A percentile compares a stretch with the other conserved stretches of the same genome.
Evolutionary conservation across 2,888 invertebrate species (phyloP).

Genomic region (Cylindroiulus punctatus): DNA sequence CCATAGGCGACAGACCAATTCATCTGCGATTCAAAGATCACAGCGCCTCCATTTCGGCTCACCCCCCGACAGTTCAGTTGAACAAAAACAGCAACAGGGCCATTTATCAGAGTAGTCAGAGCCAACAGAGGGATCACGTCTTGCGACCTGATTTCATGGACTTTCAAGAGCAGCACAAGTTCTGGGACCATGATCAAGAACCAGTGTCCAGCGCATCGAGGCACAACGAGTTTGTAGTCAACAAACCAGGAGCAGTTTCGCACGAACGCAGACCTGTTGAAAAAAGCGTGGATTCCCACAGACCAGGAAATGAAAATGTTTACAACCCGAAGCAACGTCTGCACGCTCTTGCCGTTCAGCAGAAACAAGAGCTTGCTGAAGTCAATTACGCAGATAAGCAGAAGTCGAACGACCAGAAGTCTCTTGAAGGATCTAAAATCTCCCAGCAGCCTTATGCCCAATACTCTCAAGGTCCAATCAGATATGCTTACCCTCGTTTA

Average conservation of each 20-base stretch:
- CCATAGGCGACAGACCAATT: not conserved
- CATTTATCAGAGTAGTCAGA: not conserved
- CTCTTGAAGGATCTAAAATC: not conserved
- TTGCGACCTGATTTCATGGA: not conserved
- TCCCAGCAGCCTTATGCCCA: slow-evolving; percentile 30
- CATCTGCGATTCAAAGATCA: not conserved
- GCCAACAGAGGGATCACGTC: not conserved
- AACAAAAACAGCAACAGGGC: not conserved
- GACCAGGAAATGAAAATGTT: not conserved
- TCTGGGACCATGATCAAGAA: not conserved
- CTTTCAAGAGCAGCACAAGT: not conserved
- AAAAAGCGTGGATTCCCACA: not conserved
- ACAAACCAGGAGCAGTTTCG: not conserved
- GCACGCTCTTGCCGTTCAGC: not conserved
- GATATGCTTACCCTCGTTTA: not conserved
- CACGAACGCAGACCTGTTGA: not conserved
- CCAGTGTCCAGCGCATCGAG: not conserved
- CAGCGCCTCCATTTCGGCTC: not conserved
- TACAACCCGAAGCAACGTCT: slow-evolving; percentile 11
- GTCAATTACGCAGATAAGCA: not conserved
- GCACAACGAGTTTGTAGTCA: not conserved
- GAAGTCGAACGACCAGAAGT: not conserved
- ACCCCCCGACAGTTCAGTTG: not conserved
- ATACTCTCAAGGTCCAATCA: slow-evolving; percentile 50
- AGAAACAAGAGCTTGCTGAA: not conserved